Conservation (phyloP, 2,888 invertebrate genomes). For the Folsomia manolachei region DNA sequence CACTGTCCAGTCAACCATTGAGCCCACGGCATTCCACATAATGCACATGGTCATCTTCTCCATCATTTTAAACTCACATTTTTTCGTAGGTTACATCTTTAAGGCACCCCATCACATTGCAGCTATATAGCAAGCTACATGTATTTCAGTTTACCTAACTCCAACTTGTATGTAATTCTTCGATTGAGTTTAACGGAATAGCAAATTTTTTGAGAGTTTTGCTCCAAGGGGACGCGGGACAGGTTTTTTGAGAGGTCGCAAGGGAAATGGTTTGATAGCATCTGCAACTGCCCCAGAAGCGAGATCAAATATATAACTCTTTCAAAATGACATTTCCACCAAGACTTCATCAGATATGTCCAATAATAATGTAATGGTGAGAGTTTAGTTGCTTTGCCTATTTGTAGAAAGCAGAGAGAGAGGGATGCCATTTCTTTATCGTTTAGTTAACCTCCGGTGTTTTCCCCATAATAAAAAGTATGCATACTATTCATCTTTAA, state of each 20-base stretch:
- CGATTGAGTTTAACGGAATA: not conserved
- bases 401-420: not conserved
- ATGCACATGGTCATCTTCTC: not conserved
- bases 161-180: not conserved
- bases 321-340: slow-evolving; percentile 40
- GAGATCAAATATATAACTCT: slow-evolving; percentile 49
- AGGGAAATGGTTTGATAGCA: slow-evolving; percentile 33
- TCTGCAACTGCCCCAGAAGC: slow-evolving; percentile 46
- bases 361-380: slow-evolving; percentile 46
- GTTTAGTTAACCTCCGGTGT: slow-evolving; percentile 22
- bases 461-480: slow-evolving; percentile 21
- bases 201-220: not conserved
- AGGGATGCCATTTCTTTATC: not conserved
- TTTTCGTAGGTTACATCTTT: too few relatives aligned
- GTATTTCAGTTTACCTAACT: too few relatives aligned
- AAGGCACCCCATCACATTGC: too few relatives aligned
- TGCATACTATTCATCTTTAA: slow-evolving; percentile 16
- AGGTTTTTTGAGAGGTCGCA: not conserved
- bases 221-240: not conserved
- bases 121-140: too few relatives aligned
- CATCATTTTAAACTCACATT: not conserved
- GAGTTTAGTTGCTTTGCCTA: not conserved
- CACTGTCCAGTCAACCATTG: not conserved
- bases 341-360: slow-evolving; percentile 43
- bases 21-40: not conserved